Evolutionary conservation across 2,888 invertebrate genomes (phyloP).

Genomic region (Cybosia mesomella): DNA sequence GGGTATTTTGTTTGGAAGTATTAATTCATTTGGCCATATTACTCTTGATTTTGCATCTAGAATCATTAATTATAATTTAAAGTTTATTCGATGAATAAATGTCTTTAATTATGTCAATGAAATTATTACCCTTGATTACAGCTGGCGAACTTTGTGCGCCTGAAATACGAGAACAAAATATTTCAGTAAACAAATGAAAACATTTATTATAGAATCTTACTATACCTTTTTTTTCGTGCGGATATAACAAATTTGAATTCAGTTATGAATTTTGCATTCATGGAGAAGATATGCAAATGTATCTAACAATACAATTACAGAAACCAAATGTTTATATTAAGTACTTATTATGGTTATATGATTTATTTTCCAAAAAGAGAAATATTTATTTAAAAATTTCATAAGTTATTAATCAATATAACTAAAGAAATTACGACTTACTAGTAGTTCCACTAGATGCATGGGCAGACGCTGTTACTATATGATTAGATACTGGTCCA

Average conservation of each 20-base stretch:
- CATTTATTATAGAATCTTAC: conserved; percentile 32
- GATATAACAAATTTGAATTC: conserved; percentile 27
- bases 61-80: conserved; percentile 43
- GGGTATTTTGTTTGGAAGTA: conserved; percentile 58
- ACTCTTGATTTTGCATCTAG: conserved; percentile 60
- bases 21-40: conserved; percentile 57
- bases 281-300: conserved; percentile 4
- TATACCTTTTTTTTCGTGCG: too few species aligned
- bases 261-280: conserved; percentile 22
- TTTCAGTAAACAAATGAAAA: conserved; percentile 40
- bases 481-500: neutral
- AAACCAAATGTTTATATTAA: too few species aligned
- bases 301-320: neutral
- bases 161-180: conserved; percentile 36
- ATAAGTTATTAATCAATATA: neutral
- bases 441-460: conserved; percentile 5
- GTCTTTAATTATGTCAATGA: conserved; percentile 38
- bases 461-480: neutral
- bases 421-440: conserved; percentile 8
- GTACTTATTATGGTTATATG: too few species aligned
- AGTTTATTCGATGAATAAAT: conserved; percentile 23
- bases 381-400: neutral
- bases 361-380: too few species aligned
- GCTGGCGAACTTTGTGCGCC: conserved; percentile 35
- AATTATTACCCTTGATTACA: conserved; percentile 43